Percentiles rank a stretch among this genome's conserved stretches.
These are phyloP conservation scores for Papilio xuthus DNA, from an alignment of 1,140 invertebrate genomes.

Conservation along the genomic window DNA sequence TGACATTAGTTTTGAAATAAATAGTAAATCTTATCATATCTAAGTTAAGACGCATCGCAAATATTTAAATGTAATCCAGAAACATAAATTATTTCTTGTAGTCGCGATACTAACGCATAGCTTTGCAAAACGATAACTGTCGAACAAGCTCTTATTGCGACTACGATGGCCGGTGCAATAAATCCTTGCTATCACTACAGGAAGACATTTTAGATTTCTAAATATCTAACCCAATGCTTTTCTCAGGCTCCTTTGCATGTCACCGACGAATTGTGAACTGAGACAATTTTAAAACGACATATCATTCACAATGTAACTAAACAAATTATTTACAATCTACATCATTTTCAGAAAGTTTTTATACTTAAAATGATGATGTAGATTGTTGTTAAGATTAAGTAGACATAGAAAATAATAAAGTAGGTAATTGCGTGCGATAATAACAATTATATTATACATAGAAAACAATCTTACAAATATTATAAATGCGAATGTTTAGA, in stretches of 20 bases:
- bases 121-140: constrained; percentile 53
- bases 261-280: background rate
- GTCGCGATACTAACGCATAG: constrained; percentile 52
- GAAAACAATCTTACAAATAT: background rate
- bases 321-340: background rate
- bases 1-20: constrained; percentile 42
- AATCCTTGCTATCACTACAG: constrained; percentile 54
- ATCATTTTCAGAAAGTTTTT: background rate
- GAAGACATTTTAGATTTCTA: constrained; percentile 64
- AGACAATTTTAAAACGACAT: background rate
- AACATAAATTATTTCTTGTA: constrained; percentile 56
- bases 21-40: constrained; percentile 41
- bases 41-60: constrained; percentile 47
- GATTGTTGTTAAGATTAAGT: background rate
- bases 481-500: too few relatives aligned
- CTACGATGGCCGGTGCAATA: constrained; percentile 52
- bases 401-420: background rate
- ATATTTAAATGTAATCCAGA: constrained; percentile 47
- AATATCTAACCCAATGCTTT: constrained; percentile 65
- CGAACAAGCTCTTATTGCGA: constrained; percentile 55
- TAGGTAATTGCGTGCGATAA: background rate
- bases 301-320: background rate
- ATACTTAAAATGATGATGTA: background rate
- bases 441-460: background rate
- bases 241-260: constrained; percentile 44